Percentiles rank a stretch among this genome's conserved stretches.
phyloP scores from a whole-genome alignment of 2,797 vertebrate species.

The Tokudaia muenninki region DNA sequence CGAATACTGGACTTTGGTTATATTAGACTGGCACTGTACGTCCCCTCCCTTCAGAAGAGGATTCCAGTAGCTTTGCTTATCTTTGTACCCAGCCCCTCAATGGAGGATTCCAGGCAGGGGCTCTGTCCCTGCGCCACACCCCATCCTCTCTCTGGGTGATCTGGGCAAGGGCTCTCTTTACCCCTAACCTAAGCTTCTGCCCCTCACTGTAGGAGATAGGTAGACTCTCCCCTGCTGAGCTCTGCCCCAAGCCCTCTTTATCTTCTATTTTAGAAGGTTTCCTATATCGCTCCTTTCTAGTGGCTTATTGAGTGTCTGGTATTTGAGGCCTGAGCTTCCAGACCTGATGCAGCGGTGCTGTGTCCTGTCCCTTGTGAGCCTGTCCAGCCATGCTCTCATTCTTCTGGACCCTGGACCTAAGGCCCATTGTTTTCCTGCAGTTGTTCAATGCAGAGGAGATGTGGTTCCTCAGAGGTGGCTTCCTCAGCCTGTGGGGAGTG shows the following conservation, averaged over 20 bases:
- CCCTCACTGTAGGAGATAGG: not conserved
- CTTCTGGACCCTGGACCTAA: not conserved
- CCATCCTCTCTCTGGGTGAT: not conserved
- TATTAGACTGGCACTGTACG: not conserved
- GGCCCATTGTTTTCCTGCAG: not conserved
- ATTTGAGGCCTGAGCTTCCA: no score
- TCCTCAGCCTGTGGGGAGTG: not conserved
- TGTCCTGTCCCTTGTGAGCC: not conserved
- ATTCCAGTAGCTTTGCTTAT: not conserved
- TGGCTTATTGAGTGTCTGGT: not conserved
- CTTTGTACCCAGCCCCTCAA: not conserved
- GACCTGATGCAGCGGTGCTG: not conserved
- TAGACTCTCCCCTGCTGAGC: not conserved
- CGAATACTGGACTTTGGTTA: not conserved
- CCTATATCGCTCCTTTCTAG: no score
- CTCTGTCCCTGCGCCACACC: not conserved
- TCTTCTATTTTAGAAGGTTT: not conserved
- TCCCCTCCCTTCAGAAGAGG: not conserved
- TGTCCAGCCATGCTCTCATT: not conserved
- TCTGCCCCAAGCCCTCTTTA: no score
- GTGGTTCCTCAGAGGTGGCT: no score
- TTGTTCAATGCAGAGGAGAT: not conserved
- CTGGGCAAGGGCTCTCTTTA: not conserved
- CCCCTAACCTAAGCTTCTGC: not conserved
- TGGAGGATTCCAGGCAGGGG: not conserved